Conservation (phyloP, 2,113 vertebrate species). For the Peromyscus polionotus region DNA sequence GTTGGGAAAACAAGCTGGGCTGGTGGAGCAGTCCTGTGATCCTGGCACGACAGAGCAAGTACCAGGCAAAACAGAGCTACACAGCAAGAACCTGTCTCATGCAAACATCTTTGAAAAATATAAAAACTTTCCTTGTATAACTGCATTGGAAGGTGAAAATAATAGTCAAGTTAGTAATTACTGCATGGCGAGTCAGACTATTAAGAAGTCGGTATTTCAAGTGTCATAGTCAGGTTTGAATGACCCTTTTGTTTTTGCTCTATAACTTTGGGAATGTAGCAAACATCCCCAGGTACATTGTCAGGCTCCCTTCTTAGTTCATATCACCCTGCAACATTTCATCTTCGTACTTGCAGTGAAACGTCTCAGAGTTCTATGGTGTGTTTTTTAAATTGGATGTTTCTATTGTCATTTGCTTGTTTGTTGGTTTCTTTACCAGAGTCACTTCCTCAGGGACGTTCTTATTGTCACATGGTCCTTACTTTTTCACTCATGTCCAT, state of each 20-base stretch:
- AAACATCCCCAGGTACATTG: not conserved
- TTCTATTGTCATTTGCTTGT: not conserved
- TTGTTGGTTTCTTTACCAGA: not conserved
- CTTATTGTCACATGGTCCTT: not conserved
- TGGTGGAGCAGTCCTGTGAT: not conserved
- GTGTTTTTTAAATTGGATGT: too few species aligned
- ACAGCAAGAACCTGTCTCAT: not conserved
- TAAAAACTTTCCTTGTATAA: not conserved
- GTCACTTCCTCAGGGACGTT: not conserved
- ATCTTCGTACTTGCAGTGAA: not conserved
- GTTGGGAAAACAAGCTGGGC: not conserved
- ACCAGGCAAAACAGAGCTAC: not conserved
- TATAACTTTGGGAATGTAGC: not conserved
- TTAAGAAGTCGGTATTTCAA: slow-evolving; percentile 6
- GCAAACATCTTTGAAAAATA: not conserved
- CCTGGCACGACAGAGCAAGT: not conserved
- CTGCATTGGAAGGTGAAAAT: not conserved
- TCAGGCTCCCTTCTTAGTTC: not conserved
- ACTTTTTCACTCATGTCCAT: not conserved
- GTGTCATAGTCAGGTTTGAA: not conserved
- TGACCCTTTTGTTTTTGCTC: not conserved
- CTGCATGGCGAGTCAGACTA: not conserved
- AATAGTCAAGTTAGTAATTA: not conserved
- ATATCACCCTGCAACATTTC: not conserved
- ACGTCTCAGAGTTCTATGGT: not conserved